A percentile compares a stretch with the other conserved stretches of the same genome.
Conservation (phyloP, 2,888 invertebrate genomes). For the Drosophila paracracens region DNA sequence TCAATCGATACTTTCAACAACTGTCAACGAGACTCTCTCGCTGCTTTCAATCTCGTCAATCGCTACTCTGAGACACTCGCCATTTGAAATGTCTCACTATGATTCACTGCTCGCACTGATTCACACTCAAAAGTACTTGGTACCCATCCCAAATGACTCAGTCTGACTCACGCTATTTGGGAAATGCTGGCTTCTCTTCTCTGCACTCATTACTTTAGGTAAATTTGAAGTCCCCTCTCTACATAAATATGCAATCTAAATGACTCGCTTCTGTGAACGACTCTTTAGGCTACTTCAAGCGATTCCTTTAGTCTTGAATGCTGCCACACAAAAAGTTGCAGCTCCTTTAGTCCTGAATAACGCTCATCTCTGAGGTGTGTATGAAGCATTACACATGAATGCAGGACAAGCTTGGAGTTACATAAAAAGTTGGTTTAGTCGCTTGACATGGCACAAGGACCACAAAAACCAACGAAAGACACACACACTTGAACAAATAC, state of each 20-base stretch:
- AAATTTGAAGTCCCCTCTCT: neutral
- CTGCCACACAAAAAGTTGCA: neutral
- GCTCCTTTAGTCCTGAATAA: slow-evolving; percentile 18
- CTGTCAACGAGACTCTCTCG: neutral
- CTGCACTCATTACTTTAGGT: neutral
- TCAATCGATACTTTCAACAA: neutral
- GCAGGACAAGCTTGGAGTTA: slow-evolving; percentile 18
- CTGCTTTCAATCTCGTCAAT: neutral
- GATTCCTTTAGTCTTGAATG: neutral
- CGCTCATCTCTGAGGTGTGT: slow-evolving; percentile 19
- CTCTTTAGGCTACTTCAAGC: neutral
- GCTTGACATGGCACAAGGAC: slow-evolving; percentile 75
- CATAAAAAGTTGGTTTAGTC: slow-evolving; percentile 51
- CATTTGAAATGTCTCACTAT: neutral
- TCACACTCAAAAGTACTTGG: neutral
- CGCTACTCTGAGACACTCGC: neutral
- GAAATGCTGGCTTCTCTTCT: neutral
- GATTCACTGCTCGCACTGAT: neutral
- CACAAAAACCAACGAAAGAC: slow-evolving; percentile 68
- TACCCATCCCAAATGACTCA: neutral
- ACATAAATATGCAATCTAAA: neutral
- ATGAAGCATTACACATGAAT: slow-evolving; percentile 23
- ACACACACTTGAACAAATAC: slow-evolving; percentile 17
- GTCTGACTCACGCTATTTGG: neutral
- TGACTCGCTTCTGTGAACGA: neutral